These are phyloP conservation scores for Elysia crispata DNA, from an alignment of 2,888 invertebrate species.

Conservation along the genomic window DNA sequence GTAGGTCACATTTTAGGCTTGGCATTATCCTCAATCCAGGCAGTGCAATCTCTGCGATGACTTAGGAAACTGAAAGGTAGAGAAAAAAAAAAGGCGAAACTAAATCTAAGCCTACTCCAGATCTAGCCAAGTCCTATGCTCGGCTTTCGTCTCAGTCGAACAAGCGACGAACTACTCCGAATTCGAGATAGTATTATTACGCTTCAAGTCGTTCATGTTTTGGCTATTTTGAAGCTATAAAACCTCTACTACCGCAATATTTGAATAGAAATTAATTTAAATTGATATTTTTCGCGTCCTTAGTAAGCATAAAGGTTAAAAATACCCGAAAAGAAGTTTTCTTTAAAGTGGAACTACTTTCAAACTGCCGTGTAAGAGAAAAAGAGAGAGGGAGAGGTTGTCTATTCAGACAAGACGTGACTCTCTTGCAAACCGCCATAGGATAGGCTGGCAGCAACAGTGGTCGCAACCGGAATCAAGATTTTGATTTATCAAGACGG, in stretches of 20 bases:
- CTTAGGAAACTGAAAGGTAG: no score
- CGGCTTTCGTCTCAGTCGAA: slow-evolving; percentile 38
- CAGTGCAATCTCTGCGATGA: not conserved
- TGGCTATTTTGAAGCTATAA: not conserved
- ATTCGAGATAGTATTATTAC: slow-evolving; percentile 22
- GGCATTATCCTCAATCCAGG: not conserved
- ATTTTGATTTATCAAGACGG: no score
- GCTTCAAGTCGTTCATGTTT: slow-evolving; percentile 40
- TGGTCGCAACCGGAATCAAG: no score
- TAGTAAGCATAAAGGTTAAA: not conserved
- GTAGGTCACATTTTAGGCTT: not conserved
- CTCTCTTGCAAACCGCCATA: no score
- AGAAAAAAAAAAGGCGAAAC: no score
- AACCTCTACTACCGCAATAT: not conserved
- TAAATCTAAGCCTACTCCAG: no score
- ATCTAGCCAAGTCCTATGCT: no score
- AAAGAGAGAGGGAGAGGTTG: not conserved
- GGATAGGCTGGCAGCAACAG: no score
- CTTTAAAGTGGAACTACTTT: slow-evolving; percentile 50
- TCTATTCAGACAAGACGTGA: slow-evolving; percentile 21
- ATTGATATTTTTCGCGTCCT: no score
- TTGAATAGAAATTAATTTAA: not conserved
- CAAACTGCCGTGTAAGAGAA: slow-evolving; percentile 50
- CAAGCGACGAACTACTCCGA: slow-evolving; percentile 46
- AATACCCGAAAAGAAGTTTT: not conserved